Evolutionary conservation across 2,888 invertebrate species (phyloP).

Genomic region (Cyclophora albipunctata): DNA sequence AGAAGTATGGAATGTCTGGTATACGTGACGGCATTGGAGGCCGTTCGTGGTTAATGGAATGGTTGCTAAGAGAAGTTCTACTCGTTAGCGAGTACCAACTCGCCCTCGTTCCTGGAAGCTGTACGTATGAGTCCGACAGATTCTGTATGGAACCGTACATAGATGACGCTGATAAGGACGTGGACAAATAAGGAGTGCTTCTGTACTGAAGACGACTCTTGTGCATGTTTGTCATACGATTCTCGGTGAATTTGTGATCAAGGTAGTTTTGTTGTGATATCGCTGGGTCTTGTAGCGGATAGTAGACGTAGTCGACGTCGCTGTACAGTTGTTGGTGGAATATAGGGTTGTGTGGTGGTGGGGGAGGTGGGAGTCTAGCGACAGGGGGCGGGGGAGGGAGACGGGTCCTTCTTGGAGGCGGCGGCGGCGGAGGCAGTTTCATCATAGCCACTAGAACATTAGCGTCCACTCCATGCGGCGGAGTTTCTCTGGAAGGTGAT

Average conservation of each 20-base stretch:
- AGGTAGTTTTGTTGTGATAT: constrained; percentile 93
- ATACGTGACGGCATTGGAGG: constrained; percentile 78
- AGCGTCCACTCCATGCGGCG: constrained; percentile 53
- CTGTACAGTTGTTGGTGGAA: constrained; percentile 93
- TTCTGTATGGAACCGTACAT: constrained; percentile 88
- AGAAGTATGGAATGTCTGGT: constrained; percentile 69
- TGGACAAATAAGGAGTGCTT: constrained; percentile 86
- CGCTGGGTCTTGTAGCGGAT: constrained; percentile 91
- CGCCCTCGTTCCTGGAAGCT: constrained; percentile 77
- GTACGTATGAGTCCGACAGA: constrained; percentile 83
- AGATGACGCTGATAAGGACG: constrained; percentile 79
- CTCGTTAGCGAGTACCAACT: constrained; percentile 79
- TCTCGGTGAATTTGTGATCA: constrained; percentile 88
- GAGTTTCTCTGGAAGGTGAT: constrained; percentile 63
- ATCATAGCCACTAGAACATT: constrained; percentile 77
- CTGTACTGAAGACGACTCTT: constrained; percentile 86
- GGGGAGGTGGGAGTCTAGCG: constrained; percentile 79
- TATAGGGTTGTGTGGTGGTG: constrained; percentile 88
- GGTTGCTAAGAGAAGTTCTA: constrained; percentile 75
- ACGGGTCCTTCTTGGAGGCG: constrained; percentile 74
- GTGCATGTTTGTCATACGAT: constrained; percentile 77
- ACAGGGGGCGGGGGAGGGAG: constrained; percentile 81
- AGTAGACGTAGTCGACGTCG: constrained; percentile 93
- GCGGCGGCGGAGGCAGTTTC: constrained; percentile 75
- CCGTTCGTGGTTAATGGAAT: constrained; percentile 79